Base-by-base conservation (phyloP, 2,888 invertebrate genomes). In the Diarsia mendica region DNA sequence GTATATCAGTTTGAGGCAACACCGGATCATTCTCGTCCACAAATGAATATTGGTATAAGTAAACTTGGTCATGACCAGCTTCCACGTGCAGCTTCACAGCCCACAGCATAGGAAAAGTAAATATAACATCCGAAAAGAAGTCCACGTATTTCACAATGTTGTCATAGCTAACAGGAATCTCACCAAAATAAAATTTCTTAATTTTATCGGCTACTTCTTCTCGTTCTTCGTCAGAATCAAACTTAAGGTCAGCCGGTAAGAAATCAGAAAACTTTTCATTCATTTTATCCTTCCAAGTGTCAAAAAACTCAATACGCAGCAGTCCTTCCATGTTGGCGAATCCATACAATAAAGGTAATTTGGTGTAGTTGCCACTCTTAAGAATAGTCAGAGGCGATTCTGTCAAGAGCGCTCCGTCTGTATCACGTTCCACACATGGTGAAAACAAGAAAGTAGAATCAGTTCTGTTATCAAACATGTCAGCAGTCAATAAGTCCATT, bases 121-220 rank as follows among this genome's bases (percentile, higher is more conserved):
- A 91, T 9, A 83, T 13, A 4, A 88, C 74, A 96, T 97, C 96
- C 11, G 91, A 80, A 63, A 90, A 92, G 72, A 87, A 94, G 75
- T 94, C 86, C 0, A 94, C 80, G 53, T 87, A 94, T 3, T 73
- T 64, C 20, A 91, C 75, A 75, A 92, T 79, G 65, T 83, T 90
- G 4, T 89, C 84, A 18, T 89, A 85, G 15, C 75, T 82, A 0
- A 94, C 81, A 3, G 85, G 79, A 68, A 90, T 78, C 9, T 89
- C 74, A 13, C 91, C 92, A 83, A 93, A 93, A 78, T 92, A 93
- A 85, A 90, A 92, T 18, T 86, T 58, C 72, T 91, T 93, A 0
- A 93, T 64, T 48, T 58, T 23, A 48, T 86, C 67, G 0, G 90
- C 90, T 0, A 93, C 87, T 58, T 81, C n/a, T 77, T 90, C 83